phyloP scores from a whole-genome alignment of 2,888 invertebrate species.

The Eurytoma adleriae region DNA sequence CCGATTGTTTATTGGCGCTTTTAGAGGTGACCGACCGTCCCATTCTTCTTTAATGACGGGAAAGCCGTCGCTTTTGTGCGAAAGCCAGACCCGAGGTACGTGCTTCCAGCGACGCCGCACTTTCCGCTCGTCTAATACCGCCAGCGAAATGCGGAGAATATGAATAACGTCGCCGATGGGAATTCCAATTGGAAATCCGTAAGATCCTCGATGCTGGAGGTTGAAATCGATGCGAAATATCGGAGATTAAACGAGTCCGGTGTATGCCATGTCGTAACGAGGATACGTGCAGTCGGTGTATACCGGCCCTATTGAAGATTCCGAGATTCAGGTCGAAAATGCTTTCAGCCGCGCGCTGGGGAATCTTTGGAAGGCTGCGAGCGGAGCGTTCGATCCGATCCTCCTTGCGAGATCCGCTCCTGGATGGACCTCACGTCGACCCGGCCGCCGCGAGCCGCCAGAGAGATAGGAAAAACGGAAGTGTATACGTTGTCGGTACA shows the following conservation, averaged over 20 bases:
- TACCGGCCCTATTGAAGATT: not conserved
- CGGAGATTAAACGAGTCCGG: too few species aligned
- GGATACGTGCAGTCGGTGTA: not conserved
- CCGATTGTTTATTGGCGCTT: conserved; percentile 34
- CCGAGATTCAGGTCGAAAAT: conserved; percentile 27
- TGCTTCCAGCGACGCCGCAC: too few species aligned
- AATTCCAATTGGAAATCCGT: too few species aligned
- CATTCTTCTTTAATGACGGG: conserved; percentile 9
- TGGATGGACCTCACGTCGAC: conserved; percentile 39
- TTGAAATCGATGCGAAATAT: too few species aligned
- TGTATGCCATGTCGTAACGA: not conserved
- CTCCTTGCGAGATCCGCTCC: conserved; percentile 3
- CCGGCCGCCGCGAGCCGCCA: not conserved
- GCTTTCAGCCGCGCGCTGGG: not conserved
- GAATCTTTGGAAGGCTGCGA: too few species aligned
- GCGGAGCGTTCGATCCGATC: conserved; percentile 9
- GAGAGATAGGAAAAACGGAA: conserved; percentile 25
- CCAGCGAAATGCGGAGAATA: too few species aligned
- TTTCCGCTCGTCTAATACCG: too few species aligned
- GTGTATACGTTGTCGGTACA: not conserved
- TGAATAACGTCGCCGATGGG: too few species aligned
- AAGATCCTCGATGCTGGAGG: too few species aligned
- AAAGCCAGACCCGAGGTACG: too few species aligned
- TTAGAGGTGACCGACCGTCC: not conserved
- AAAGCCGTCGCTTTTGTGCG: not conserved